Percentiles rank a stretch among this genome's conserved stretches.
Conservation (phyloP, 2,888 invertebrate species). For the Agriotes lineatus region DNA sequence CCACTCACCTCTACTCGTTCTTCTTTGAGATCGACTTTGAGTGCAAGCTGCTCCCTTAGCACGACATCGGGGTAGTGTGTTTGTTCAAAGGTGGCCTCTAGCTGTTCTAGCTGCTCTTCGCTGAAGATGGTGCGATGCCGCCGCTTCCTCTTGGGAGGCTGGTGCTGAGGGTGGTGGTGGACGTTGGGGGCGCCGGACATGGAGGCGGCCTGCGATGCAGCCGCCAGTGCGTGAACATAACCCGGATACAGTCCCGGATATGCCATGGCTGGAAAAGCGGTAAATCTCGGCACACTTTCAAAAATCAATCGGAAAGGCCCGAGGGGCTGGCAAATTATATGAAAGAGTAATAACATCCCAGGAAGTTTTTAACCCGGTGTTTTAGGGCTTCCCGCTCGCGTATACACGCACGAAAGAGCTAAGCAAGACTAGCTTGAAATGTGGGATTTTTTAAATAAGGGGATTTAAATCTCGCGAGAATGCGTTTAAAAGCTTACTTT, state of each 20-base stretch:
- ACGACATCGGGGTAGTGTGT: slow-evolving; percentile 98
- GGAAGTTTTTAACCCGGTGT: slow-evolving; percentile 26
- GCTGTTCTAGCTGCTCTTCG: slow-evolving; percentile 95
- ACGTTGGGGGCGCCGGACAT: slow-evolving; percentile 58
- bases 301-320: slow-evolving; percentile 40
- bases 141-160: slow-evolving; percentile 93
- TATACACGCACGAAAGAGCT: slow-evolving; percentile 20
- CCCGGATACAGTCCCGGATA: slow-evolving; percentile 79
- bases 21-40: slow-evolving; percentile 97
- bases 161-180: slow-evolving; percentile 71
- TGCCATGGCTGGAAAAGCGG: slow-evolving; percentile 70
- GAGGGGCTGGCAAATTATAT: slow-evolving; percentile 44
- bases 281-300: slow-evolving; percentile 5
- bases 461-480: slow-evolving; percentile 58
- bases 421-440: slow-evolving; percentile 49
- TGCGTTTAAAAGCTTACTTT: slow-evolving; percentile 48
- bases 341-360: slow-evolving; percentile 47
- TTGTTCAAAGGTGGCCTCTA: slow-evolving; percentile 96
- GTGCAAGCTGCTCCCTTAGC: slow-evolving; percentile 92
- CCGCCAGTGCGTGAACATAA: slow-evolving; percentile 80
- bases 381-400: slow-evolving; percentile 13
- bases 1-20: slow-evolving; percentile 95
- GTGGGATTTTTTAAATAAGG: slow-evolving; percentile 55
- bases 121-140: slow-evolving; percentile 98
- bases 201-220: slow-evolving; percentile 69